Evolutionary conservation across 2,797 vertebrate species (phyloP), one percentile per base, ranked within the genome.

Genomic region (Acridotheres tristis): DNA sequence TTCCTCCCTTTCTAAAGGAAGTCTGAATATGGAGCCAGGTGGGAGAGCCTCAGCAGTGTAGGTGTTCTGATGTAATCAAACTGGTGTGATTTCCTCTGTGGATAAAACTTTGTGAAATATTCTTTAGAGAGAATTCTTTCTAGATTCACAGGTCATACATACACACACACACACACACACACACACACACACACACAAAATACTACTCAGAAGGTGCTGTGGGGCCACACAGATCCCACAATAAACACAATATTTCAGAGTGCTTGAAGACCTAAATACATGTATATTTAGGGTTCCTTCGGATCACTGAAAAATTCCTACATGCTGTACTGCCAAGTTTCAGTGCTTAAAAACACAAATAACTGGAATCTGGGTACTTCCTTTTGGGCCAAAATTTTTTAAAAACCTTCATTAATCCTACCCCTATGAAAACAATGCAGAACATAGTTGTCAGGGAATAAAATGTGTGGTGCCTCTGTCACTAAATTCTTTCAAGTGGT

Each of bases 401-500:
- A 19, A 80, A 92, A 90, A 27, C 29, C 32, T 85, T 78, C 53
- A 73, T 96, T 96, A 96, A 88, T 95, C 93, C 77, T 92, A 50
- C 59, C 34, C 20, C 10, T 91, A 38, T 40, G 85, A 95, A 95
- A 96, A 96, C 73, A 93, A 81, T 81, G 62, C 4, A 8, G 76
- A 88, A 78, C 51, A 63, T n/a, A 53, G 32, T 42, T 95, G 81
- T 73, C 82, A 79, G 65, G 54, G 73, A 76, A 85, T 71, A 95
- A 85, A 89, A 89, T 90, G 67, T 94, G 80, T 86, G 82, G 75
- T 92, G 87, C 76, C 88, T 92, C 45, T 90, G 81, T 69, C 82
- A 85, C 71, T 75, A 63, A 92, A 79, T 85, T 89, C 77, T 96
- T 94, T 94, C 82, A 95, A 94, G 78, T 95, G n/a, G 63, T 92